Evolutionary conservation across 1,140 invertebrate genomes (phyloP), one percentile per base, ranked within the genome.

Genomic region (Diuraphis noxia): DNA sequence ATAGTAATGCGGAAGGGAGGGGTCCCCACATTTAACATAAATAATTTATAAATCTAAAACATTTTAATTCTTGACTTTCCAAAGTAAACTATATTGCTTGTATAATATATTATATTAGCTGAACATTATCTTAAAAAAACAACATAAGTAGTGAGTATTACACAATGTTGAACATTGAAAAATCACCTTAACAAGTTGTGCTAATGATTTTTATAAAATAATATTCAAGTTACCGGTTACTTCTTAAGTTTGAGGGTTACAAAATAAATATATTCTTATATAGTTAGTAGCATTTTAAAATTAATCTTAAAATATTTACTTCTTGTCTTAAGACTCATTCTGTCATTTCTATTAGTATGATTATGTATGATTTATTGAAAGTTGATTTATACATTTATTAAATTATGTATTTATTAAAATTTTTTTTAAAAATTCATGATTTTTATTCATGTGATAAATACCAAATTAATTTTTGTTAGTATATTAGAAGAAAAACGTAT

Each of bases 321-420:
- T 38, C 23, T 81, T 81, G 25, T n/a, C 30, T 84, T 40, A 25
- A n/a, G 36, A 40, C 38, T 40, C 25, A 19, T 30, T 41, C 40
- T 43, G 23, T 79, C 34, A 30, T 38, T 79, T 38, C 4, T 41
- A 46, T n/a, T 0, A 41, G 82, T 30, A 3, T 85, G 82, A 46
- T 85, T 85, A 46, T 85, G 41, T 85, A 85, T 85, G 41, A 34
- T 85, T 85, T 43, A 85, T 85, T 85, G 41, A 85, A 85, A 34
- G 82, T 41, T 84, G 40, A 84, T 84, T 84, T 43, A 7, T 84
- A 40, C 25, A 38, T 81, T 10, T 81, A 25, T 81, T 40, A 36
- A 81, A 9, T 43, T 7, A 17, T 84, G 40, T 36, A 84, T 81
- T 81, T 81, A 82, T n/a, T 43, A 21, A 23, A 84, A 1, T 4